Conservation (phyloP, 2,888 invertebrate species). For the Nomada lathburiana region DNA sequence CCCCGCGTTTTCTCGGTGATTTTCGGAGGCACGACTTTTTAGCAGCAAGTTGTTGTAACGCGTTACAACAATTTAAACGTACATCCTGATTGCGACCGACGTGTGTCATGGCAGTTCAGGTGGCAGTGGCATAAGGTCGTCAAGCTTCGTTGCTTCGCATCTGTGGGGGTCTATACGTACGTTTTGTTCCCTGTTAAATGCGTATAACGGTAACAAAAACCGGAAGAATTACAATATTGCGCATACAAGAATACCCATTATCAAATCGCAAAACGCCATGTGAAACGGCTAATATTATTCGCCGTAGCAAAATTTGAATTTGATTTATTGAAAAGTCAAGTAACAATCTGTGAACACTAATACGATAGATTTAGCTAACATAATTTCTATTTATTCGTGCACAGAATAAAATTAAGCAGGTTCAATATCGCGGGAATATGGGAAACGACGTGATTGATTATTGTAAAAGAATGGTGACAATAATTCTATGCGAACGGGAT, state of each 20-base stretch:
- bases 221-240: background rate
- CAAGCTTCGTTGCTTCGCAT: constrained; percentile 45
- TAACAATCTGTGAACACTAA: too few relatives aligned
- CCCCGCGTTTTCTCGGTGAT: background rate
- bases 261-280: background rate
- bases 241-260: background rate
- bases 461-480: background rate
- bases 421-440: background rate
- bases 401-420: too few relatives aligned
- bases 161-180: constrained; percentile 27
- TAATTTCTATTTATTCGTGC: too few relatives aligned
- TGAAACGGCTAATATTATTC: background rate
- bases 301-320: too few relatives aligned
- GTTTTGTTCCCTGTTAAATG: constrained; percentile 23
- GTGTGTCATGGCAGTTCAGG: constrained; percentile 55
- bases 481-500: background rate
- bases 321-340: too few relatives aligned
- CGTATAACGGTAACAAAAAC: constrained; percentile 5
- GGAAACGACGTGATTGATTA: background rate
- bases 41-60: background rate
- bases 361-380: too few relatives aligned
- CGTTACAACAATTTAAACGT: constrained; percentile 5
- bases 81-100: constrained; percentile 6
- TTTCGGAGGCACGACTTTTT: background rate
- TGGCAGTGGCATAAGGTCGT: constrained; percentile 61